A percentile compares a stretch with the other conserved stretches of the same genome.
Evolutionary conservation across 2,797 vertebrate genomes (phyloP).

Genomic region (Limosa lapponica): DNA sequence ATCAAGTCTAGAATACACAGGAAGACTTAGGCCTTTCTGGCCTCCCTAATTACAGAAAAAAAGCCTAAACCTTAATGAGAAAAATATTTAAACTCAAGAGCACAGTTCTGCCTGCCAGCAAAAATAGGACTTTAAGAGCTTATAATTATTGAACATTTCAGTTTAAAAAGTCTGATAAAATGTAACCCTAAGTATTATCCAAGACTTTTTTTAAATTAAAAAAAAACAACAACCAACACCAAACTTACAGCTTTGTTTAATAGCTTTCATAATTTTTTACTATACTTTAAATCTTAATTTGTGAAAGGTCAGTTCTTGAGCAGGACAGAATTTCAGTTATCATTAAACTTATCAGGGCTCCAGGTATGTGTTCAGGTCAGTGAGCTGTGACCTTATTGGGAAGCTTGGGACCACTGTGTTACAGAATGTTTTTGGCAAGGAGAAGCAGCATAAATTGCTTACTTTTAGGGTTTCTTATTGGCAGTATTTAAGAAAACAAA

Average conservation of each 20-base stretch:
- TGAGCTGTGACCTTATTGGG: not conserved
- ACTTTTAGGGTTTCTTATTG: not conserved
- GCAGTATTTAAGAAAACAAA: not conserved
- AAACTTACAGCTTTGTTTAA: not conserved
- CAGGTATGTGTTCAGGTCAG: accelerated
- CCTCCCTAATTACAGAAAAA: not conserved
- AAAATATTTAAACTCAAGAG: not conserved
- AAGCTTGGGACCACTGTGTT: not conserved
- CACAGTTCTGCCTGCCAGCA: not conserved
- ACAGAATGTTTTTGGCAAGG: not conserved
- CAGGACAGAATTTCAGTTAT: not conserved
- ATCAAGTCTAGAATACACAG: not conserved
- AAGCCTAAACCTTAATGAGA: not conserved
- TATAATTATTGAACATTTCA: not conserved
- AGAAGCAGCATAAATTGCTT: not conserved
- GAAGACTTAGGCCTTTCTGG: not conserved
- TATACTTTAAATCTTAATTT: not conserved
- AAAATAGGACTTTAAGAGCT: not conserved
- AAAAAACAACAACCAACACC: not conserved
- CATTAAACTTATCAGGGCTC: not conserved
- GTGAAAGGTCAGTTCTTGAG: not conserved
- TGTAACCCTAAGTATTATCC: not conserved
- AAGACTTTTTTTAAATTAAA: not conserved
- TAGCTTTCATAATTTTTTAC: not conserved
- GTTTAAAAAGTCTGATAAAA: not conserved